Conservation (phyloP, 2,797 vertebrate species). For the Brachymystax lenok region DNA sequence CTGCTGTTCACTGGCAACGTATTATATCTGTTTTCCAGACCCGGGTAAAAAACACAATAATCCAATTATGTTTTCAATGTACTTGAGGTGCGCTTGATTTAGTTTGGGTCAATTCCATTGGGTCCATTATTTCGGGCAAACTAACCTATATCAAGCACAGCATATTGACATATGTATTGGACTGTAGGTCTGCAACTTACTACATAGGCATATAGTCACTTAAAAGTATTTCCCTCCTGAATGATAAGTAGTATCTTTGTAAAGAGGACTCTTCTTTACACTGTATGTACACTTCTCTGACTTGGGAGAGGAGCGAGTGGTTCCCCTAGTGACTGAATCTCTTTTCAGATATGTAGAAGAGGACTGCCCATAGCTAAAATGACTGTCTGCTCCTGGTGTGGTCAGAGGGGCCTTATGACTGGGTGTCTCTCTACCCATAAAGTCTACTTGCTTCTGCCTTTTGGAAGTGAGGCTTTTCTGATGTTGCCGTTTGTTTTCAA, state of each 20-base stretch:
- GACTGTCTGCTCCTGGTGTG: slow-evolving; percentile 52
- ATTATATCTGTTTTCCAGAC: not conserved
- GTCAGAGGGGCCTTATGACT: slow-evolving; percentile 46
- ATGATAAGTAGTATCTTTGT: slow-evolving; percentile 38
- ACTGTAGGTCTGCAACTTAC: not conserved
- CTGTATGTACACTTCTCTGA: slow-evolving; percentile 58
- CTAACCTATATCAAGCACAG: not conserved
- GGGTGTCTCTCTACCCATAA: slow-evolving; percentile 38
- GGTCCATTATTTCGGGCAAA: not conserved
- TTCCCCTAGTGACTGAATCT: slow-evolving; percentile 52
- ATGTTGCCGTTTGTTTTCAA: slow-evolving; percentile 45
- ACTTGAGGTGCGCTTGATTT: not conserved
- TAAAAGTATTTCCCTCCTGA: slow-evolving; percentile 15
- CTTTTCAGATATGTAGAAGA: slow-evolving; percentile 52
- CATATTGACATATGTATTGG: not conserved
- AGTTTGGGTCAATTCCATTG: not conserved
- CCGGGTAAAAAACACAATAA: not conserved
- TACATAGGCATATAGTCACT: slow-evolving; percentile 4
- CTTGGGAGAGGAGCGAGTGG: slow-evolving; percentile 55
- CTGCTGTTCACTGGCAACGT: slow-evolving; percentile 25
- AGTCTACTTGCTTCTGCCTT: slow-evolving; percentile 45
- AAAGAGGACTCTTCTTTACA: slow-evolving; percentile 74
- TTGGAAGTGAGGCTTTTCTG: slow-evolving; percentile 57
- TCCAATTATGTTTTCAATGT: too few species aligned
- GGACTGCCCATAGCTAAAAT: slow-evolving; percentile 52